Conservation (phyloP, 2,797 vertebrate genomes). For the Anguilla marmorata region DNA sequence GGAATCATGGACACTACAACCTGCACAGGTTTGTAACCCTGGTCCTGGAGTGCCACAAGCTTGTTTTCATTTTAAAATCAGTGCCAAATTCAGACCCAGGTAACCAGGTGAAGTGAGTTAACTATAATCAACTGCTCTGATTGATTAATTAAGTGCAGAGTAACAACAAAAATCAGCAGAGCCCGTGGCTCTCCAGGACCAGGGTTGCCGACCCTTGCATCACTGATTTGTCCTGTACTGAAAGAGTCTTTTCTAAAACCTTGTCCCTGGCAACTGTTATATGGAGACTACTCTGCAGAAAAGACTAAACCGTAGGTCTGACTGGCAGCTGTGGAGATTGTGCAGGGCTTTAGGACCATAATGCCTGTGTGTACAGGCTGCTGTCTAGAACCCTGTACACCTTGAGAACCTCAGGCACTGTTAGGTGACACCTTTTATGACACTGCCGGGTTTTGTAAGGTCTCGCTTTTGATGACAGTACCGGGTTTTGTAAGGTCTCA, state of each 20-base stretch:
- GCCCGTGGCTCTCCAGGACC: neutral
- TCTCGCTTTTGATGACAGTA: too few relatives aligned
- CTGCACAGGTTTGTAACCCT: too few relatives aligned
- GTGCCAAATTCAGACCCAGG: neutral
- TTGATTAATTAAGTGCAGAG: neutral
- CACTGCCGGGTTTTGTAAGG: conserved; percentile 67
- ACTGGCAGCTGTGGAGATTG: neutral
- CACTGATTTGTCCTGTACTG: neutral
- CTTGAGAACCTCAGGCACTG: conserved; percentile 61
- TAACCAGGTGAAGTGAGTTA: neutral
- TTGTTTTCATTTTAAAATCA: too few relatives aligned
- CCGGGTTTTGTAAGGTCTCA: too few relatives aligned
- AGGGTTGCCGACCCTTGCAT: neutral
- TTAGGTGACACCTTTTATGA: conserved; percentile 74
- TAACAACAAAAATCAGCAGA: neutral
- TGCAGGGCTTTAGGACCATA: neutral
- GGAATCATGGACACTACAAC: neutral
- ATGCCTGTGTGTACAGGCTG: neutral
- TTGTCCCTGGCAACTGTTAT: neutral
- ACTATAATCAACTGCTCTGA: neutral
- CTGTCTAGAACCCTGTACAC: conserved; percentile 48
- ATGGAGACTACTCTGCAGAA: neutral
- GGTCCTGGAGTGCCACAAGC: too few relatives aligned
- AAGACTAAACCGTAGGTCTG: neutral
- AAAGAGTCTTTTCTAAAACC: neutral